Percentiles rank a stretch among this genome's conserved stretches.
Conservation (phyloP, 2,113 vertebrate species). For the Mus musculus region DNA sequence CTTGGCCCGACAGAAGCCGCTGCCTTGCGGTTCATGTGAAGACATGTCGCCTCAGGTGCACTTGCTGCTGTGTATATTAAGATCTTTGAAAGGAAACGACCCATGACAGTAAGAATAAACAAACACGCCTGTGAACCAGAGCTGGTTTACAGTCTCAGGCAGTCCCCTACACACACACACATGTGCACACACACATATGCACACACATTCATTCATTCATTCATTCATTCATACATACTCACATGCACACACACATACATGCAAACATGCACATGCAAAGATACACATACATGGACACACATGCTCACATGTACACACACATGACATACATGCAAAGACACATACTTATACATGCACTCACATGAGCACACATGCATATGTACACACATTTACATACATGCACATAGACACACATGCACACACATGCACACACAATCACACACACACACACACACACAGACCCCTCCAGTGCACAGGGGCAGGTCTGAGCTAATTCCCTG, state of each 20-base stretch:
- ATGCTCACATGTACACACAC: neutral
- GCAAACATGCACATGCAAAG: neutral
- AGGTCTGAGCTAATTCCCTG: neutral
- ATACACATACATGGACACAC: neutral
- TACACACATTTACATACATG: neutral
- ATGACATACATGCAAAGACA: neutral
- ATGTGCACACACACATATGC: neutral
- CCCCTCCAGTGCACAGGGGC: neutral
- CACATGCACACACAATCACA: neutral
- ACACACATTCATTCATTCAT: neutral
- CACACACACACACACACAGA: neutral
- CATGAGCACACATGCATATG: neutral
- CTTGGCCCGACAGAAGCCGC: constrained; percentile 70
- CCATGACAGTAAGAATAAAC: constrained; percentile 81
- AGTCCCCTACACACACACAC: too few relatives aligned
- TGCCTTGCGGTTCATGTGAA: constrained; percentile 77
- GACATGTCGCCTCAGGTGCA: constrained; percentile 71
- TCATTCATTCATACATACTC: neutral
- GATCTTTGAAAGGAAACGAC: constrained; percentile 83
- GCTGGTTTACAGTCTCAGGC: constrained; percentile 65
- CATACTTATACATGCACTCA: neutral
- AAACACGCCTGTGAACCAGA: constrained; percentile 77
- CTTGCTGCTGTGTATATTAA: constrained; percentile 71
- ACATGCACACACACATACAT: neutral
- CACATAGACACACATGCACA: neutral